A percentile compares a stretch with the other conserved stretches of the same genome.
Conservation (phyloP, 2,797 vertebrate species). For the Danio choprae region DNA sequence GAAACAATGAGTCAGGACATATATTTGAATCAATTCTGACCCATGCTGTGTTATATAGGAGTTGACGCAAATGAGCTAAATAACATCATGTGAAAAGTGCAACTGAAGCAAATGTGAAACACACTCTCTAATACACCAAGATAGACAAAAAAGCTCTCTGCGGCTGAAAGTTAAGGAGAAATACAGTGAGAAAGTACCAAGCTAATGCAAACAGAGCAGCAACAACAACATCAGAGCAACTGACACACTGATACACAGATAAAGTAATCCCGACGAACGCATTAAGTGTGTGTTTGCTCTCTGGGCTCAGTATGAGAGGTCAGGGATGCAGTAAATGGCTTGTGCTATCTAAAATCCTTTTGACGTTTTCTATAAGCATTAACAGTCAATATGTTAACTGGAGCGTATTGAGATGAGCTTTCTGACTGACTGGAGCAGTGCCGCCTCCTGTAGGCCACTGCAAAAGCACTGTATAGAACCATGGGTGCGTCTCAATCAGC, state of each 20-base stretch:
- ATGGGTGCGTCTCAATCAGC: no score
- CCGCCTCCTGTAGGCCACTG: neutral
- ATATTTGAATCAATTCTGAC: no score
- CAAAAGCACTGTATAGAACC: neutral
- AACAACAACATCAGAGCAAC: slow-evolving; percentile 2
- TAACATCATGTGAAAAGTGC: no score
- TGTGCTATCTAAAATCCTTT: slow-evolving; percentile 56
- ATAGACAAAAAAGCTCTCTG: neutral
- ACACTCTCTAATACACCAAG: neutral
- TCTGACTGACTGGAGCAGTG: slow-evolving; percentile 4
- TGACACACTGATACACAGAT: neutral
- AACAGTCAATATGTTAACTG: slow-evolving; percentile 60
- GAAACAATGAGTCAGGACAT: no score
- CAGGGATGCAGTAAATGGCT: slow-evolving; percentile 12
- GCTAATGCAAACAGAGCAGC: no score
- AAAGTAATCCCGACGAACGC: neutral
- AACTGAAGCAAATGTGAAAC: slow-evolving; percentile 11
- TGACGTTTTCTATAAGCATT: slow-evolving; percentile 56
- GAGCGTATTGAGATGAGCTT: slow-evolving; percentile 43
- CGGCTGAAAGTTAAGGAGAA: neutral
- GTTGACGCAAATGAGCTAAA: no score
- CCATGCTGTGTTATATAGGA: no score
- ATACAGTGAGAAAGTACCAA: neutral
- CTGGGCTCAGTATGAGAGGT: slow-evolving; percentile 19
- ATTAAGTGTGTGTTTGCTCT: slow-evolving; percentile 12